Conservation (phyloP, 1,140 invertebrate species). For the Cyclargus thomasi region DNA sequence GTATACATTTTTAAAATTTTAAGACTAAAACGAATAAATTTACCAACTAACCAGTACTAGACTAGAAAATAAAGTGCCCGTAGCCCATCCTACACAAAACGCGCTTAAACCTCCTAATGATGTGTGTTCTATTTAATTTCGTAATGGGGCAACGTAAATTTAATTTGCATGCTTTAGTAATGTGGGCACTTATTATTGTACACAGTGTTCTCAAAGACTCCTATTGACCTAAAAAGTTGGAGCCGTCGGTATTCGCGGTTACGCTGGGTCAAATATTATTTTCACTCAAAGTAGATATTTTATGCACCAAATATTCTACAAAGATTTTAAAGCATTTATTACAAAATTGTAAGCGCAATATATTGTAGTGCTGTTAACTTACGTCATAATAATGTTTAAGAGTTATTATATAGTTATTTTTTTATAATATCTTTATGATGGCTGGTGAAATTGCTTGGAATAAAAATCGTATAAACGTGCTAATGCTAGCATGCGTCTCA, state of each 20-base stretch:
- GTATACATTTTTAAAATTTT: too few species aligned
- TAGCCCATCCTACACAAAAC: not conserved
- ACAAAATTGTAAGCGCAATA: not conserved
- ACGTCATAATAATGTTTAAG: not conserved
- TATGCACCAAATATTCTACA: not conserved
- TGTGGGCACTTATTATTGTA: not conserved
- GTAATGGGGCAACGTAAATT: not conserved
- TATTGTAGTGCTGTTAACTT: not conserved
- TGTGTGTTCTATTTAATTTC: not conserved
- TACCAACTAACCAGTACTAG: too few species aligned
- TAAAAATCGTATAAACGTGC: too few species aligned
- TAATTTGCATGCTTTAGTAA: slow-evolving; percentile 3
- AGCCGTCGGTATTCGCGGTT: not conserved
- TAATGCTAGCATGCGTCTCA: too few species aligned
- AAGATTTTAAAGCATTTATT: slow-evolving; percentile 5
- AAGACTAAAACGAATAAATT: too few species aligned
- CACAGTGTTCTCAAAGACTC: not conserved
- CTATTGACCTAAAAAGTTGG: slow-evolving; percentile 8
- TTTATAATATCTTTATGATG: not conserved
- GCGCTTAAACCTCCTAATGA: not conserved
- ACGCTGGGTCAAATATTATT: slow-evolving; percentile 1
- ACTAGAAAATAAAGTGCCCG: too few species aligned
- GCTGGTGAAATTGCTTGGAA: not conserved
- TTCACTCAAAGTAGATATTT: slow-evolving; percentile 4
- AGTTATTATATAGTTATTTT: not conserved